A percentile compares a stretch with the other conserved stretches of the same genome.
These are phyloP conservation scores for Agonopterix subpropinquella DNA, from an alignment of 2,888 invertebrate genomes.

Conservation along the genomic window DNA sequence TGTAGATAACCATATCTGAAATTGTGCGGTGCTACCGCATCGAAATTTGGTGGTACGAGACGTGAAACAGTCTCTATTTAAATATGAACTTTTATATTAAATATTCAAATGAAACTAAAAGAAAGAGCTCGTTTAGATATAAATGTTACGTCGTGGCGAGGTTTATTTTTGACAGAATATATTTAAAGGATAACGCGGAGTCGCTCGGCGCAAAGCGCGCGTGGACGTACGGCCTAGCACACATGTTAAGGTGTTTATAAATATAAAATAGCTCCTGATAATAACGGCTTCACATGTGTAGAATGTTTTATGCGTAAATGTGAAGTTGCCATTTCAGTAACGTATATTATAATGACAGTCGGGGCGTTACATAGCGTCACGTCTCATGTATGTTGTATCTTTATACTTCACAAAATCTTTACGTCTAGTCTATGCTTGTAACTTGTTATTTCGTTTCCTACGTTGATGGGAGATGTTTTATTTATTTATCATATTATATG, in stretches of 20 bases:
- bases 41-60: slow-evolving; percentile 7
- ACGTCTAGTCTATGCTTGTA: slow-evolving; percentile 62
- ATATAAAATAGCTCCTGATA: slow-evolving; percentile 15
- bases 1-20: slow-evolving; percentile 21
- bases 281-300: slow-evolving; percentile 24
- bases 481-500: slow-evolving; percentile 32
- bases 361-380: slow-evolving; percentile 19
- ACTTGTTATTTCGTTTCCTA: slow-evolving; percentile 45
- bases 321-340: slow-evolving; percentile 44
- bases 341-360: slow-evolving; percentile 27
- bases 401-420: slow-evolving; percentile 47
- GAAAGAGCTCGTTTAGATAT: slow-evolving; percentile 8
- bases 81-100: slow-evolving; percentile 10
- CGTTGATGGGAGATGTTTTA: slow-evolving; percentile 27
- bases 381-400: slow-evolving; percentile 35
- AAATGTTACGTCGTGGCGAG: slow-evolving; percentile 8
- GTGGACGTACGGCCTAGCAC: slow-evolving; percentile 18
- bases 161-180: slow-evolving; percentile 12
- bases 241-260: slow-evolving; percentile 13
- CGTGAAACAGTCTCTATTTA: slow-evolving; percentile 10
- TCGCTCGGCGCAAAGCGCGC: not conserved
- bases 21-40: slow-evolving; percentile 8
- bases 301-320: slow-evolving; percentile 24
- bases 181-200: slow-evolving; percentile 3
- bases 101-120: not conserved